Base-by-base conservation (phyloP, 2,113 vertebrate genomes). In the Chloropsis hardwickii region DNA sequence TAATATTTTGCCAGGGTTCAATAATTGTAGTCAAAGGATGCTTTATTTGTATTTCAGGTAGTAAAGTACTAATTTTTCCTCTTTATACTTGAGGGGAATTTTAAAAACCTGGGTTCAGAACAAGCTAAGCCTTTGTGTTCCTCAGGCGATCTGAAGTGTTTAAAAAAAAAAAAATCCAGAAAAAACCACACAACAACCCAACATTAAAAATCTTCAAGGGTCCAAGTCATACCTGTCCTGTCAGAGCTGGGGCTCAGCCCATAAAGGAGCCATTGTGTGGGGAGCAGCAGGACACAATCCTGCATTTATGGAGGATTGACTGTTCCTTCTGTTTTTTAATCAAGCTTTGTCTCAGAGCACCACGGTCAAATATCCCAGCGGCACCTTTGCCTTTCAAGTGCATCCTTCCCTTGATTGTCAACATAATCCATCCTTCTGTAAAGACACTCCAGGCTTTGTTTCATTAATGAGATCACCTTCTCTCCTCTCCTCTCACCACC, bases 351-450 rank as follows among this genome's bases (percentile, higher is more conserved):
- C 72, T 94, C 74, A 61, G 44, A 96, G 54, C 91, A 79, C 60
- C 81, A 62, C 1, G 28, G 69, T 92, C 90, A 90, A 94, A 96
- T 93, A 96, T 73, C 86, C 81, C 87, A 88, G 88, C 61, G 31
- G 72, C 83, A 95, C 81, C 50, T 91, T 80, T 81, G 92, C 69
- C 88, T 96, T 96, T 97, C 91, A 97, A 96, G 92, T 94, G 42
- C 79, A 92, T 95, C 84, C 65, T 91, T 83, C 81, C 84, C 71
- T 90, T 76, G 45, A 81, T 88, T 94, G 40, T 48, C 25, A 86
- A 9, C 48, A 83, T 70, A 94, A 95, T 96, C 78, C 65, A 67
- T 64, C 65, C 77, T 86, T 91, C 88, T 92, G 80, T 67, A 92
- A 11, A 69, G 86, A 96, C 86, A 94, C 72, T 91, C 60, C 39